These are phyloP conservation scores for Bucco capensis DNA, from an alignment of 2,113 vertebrate genomes.

Conservation along the genomic window DNA sequence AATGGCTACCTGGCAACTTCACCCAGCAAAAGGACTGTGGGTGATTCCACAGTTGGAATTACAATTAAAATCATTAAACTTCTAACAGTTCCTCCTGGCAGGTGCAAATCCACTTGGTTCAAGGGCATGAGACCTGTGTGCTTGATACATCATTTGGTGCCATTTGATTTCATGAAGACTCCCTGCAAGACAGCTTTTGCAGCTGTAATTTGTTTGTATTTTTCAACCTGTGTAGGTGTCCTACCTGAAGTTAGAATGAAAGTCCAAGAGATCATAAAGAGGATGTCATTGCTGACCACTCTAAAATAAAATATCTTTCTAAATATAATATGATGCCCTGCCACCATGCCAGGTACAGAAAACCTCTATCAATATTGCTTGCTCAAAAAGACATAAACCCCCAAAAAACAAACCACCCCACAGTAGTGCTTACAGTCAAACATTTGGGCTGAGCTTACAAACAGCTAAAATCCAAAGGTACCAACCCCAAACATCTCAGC, in stretches of 20 bases:
- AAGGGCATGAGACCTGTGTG: not conserved
- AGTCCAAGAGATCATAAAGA: not conserved
- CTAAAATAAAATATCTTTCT: not conserved
- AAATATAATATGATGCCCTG: not conserved
- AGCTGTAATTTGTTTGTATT: not conserved
- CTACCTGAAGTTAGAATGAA: not conserved
- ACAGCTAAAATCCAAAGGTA: not conserved
- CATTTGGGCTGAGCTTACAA: not conserved
- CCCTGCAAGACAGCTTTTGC: not conserved
- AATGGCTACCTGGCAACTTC: not conserved
- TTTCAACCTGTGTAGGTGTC: not conserved
- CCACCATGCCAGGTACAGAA: not conserved
- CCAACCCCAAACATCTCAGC: not conserved
- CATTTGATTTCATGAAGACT: not conserved
- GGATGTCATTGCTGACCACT: not conserved
- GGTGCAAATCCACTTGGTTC: not conserved
- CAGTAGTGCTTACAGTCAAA: not conserved
- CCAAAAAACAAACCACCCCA: not conserved
- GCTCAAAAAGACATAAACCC: not conserved
- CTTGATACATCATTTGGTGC: not conserved
- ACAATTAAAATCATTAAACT: not conserved
- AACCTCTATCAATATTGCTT: not conserved
- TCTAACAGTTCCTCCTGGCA: not conserved
- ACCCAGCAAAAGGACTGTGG: not conserved
- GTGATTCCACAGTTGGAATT: not conserved